Base-by-base conservation (phyloP, 2,113 vertebrate species). In the Rhadina sibilatrix region DNA sequence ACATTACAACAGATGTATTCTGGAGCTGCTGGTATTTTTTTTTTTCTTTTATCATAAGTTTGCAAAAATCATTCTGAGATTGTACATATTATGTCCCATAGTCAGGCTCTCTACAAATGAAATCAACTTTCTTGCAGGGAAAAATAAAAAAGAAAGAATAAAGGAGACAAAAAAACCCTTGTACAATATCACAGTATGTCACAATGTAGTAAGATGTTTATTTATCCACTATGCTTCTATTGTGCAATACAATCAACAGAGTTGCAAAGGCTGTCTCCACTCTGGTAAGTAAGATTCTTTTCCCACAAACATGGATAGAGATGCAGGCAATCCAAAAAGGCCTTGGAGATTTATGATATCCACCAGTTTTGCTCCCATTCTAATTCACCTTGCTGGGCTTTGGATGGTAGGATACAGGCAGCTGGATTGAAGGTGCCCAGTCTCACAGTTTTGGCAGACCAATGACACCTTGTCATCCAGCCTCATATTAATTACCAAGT, bases 1-100 rank as follows among this genome's bases (percentile, higher is more conserved):
- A 83, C 68, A 47, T 74, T 90, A 38, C 56, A 90, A 77, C 47
- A 89, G 78, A 66, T 89, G 61, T 44, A 86, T 47, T 90, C 52
- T 75, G 56, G 52, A 89, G 27, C 11, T 93, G 57, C 16, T 89
- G 46, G 15, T 64, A 63, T 31, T 65, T 87, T 83, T 69, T 87
- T 86, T 79, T 40, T 81, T 50, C 12, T 82, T 91, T 53, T 88
- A n/a, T 52, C 70, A 53, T 69, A 89, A 68, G 3, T 22, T 80
- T 47, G 22, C 15, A 87, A 75, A 76, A 87, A 68, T 76, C 15
- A 57, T 91, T 90, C 46, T 63, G 15, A 91, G 52, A 81, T 9
- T 27, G 7, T n/a, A n/a, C 1, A 0, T 68, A 50, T 64, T 75
- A 71, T 37, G 11, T 56, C 12, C 81, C 40, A 37, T 35, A 75